phyloP scores from a whole-genome alignment of 23 tunicate genomes.

The Phallusia fumigata region DNA sequence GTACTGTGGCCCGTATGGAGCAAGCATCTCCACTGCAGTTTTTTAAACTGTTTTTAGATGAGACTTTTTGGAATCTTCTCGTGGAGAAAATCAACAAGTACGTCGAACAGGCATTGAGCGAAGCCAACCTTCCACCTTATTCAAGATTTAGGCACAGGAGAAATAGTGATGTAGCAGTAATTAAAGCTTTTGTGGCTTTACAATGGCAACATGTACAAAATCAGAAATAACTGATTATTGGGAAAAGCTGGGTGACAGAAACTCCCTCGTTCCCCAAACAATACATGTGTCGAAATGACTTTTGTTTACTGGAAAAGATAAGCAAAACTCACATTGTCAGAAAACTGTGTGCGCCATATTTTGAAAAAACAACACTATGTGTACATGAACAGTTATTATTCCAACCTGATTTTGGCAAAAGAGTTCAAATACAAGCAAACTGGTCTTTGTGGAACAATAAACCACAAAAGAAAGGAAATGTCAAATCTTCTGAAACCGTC shows the following conservation, averaged over 20 bases:
- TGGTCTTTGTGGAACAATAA: slow-evolving; percentile 10
- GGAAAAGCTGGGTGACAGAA: background rate
- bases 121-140: background rate
- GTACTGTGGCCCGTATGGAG: too few relatives aligned
- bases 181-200: background rate
- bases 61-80: too few relatives aligned
- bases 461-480: background rate
- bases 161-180: background rate
- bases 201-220: background rate
- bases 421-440: background rate
- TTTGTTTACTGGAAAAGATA: background rate
- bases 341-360: background rate
- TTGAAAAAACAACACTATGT: background rate
- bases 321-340: slow-evolving; percentile 6
- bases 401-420: background rate
- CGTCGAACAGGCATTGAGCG: background rate
- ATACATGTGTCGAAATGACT: background rate
- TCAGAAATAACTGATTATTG: slow-evolving; percentile 1
- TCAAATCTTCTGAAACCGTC: background rate
- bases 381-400: background rate
- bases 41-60: too few relatives aligned
- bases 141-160: background rate
- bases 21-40: too few relatives aligned
- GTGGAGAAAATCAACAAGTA: too few relatives aligned
- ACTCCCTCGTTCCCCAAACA: background rate